phyloP scores from a whole-genome alignment of 2,888 invertebrate genomes.

The Dyspetes luteomarginatus region DNA sequence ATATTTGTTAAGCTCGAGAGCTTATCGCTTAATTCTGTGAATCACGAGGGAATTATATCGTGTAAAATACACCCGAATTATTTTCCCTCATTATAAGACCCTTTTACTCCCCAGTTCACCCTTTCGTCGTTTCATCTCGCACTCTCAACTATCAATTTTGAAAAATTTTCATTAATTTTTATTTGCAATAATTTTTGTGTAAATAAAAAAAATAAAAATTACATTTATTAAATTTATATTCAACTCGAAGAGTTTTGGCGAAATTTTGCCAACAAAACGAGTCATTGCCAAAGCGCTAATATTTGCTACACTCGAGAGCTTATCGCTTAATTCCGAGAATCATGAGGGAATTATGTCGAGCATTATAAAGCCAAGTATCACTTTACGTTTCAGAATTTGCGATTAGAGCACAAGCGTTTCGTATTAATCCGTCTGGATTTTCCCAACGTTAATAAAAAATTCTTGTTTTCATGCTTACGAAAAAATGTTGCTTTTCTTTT shows the following conservation, averaged over 20 bases:
- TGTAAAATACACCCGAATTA: neutral
- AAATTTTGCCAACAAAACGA: neutral
- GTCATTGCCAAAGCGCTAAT: neutral
- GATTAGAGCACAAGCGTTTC: neutral
- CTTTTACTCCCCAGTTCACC: constrained; percentile 26
- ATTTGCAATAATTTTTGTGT: neutral
- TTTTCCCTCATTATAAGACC: constrained; percentile 12
- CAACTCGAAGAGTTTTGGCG: neutral
- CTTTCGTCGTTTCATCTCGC: constrained; percentile 23
- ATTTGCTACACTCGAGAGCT: neutral
- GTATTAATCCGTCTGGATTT: neutral
- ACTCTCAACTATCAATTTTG: constrained; percentile 29
- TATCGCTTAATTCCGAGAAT: neutral
- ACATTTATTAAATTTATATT: no score
- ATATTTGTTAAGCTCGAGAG: neutral
- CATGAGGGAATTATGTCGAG: neutral
- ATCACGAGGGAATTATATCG: neutral
- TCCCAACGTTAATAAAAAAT: neutral
- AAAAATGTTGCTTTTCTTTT: neutral
- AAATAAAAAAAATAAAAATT: no score
- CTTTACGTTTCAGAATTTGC: neutral
- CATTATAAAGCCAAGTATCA: neutral
- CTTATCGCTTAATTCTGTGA: neutral
- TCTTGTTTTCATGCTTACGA: neutral
- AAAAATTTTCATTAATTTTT: neutral